Base-by-base conservation (phyloP, 2,888 invertebrate genomes). In the Drosophila fulvimacula region DNA sequence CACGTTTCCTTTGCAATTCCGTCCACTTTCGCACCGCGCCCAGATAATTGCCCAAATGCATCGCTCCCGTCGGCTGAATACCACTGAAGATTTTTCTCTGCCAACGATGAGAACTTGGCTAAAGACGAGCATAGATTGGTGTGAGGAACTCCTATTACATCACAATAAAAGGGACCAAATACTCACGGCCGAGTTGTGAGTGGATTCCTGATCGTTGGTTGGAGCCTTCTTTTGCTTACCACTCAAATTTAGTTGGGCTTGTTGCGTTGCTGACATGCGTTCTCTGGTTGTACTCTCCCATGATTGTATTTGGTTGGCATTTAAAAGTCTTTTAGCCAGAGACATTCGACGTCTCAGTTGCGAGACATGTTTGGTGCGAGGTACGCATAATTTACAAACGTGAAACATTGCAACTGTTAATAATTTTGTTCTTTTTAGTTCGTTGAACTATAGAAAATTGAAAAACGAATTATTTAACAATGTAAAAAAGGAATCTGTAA, bases 1-100 rank as follows among this genome's bases (percentile, higher is more conserved):
- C 95, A 30, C 94, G 94, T 15, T 93, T 89, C 68, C 97, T 93
- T 93, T 99, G 99, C 44, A 98, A 92, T 19, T 95, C 93, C 21
- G 96, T 94, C 96, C 98, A 99, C 90, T 96, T 96, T 67, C 95
- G 94, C 71, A 99, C 94, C 1, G 98, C 98, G 13, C 99, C 99
- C 81, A 98, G 95, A 93, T 99, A 99, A 93, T 99, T 99, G 13
- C 99, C 99, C 56, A 99, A 93, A 93, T 99, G 99, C 69, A 99
- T 94, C 5, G 95, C 93, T 19, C 99, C 99, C 0, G 99, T 99
- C 0, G 99, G 99, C 93, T 99, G 99, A 90, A 99, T 96, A 15
- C 99, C 99, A 0, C 99, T 97, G 88, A 98, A 96, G 85, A 98
- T 94, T 82, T 94, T 94, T 61, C 93, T 93, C 6, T 94, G 94